Conservation (phyloP, 2,113 vertebrate genomes). For the Rhodinocichla rosea region DNA sequence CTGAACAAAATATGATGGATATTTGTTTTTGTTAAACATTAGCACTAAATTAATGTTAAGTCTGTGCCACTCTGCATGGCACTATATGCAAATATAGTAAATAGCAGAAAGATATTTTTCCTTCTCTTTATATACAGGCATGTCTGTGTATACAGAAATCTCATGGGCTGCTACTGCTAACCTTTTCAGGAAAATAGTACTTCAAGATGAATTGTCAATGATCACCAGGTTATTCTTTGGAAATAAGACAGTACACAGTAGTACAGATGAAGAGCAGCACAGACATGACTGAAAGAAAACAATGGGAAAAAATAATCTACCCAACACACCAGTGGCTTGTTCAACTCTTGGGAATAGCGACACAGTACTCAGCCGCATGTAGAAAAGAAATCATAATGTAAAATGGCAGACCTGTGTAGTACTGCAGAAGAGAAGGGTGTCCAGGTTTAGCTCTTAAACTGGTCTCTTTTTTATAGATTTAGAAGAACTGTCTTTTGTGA, state of each 20-base stretch:
- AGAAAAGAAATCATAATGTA: background rate
- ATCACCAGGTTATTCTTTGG: background rate
- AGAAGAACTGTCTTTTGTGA: background rate
- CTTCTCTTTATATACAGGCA: background rate
- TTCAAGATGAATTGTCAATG: background rate
- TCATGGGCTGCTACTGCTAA: background rate
- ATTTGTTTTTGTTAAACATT: background rate
- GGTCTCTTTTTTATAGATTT: background rate
- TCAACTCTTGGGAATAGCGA: background rate
- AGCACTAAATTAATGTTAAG: background rate
- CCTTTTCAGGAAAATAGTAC: background rate
- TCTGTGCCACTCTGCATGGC: background rate
- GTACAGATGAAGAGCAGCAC: background rate
- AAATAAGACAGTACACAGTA: background rate
- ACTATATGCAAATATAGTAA: background rate
- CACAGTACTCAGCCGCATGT: background rate
- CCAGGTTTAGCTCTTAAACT: background rate
- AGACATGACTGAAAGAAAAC: background rate
- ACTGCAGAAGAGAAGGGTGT: background rate
- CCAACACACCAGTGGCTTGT: background rate
- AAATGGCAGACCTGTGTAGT: background rate
- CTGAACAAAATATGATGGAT: background rate
- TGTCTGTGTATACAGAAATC: background rate
- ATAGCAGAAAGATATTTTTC: background rate
- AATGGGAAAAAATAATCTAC: background rate